These are phyloP conservation scores for Prionailurus bengalensis DNA, from an alignment of 2,113 vertebrate species.

Conservation along the genomic window DNA sequence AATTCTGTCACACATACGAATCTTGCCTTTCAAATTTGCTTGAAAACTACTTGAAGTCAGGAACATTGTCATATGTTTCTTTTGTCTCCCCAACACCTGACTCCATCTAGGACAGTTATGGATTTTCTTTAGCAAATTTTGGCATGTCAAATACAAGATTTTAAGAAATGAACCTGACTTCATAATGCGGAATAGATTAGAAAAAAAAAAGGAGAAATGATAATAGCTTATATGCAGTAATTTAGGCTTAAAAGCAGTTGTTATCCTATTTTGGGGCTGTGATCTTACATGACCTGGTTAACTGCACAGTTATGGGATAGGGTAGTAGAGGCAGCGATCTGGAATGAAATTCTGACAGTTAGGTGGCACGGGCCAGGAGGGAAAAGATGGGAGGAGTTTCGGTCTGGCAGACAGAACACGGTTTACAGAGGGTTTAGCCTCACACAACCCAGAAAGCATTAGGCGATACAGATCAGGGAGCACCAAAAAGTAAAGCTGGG, in stretches of 20 bases:
- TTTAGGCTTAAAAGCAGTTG: conserved; percentile 13
- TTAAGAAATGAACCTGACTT: conserved; percentile 65
- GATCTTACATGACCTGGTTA: neutral
- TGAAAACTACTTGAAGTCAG: conserved; percentile 27
- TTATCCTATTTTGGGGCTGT: neutral
- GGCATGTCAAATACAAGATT: conserved; percentile 49
- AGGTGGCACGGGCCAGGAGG: neutral
- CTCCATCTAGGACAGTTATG: conserved; percentile 51
- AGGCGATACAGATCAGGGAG: neutral
- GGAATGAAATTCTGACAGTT: neutral
- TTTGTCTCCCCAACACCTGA: conserved; percentile 52
- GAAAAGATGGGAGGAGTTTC: neutral
- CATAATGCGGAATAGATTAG: neutral
- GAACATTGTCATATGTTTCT: neutral
- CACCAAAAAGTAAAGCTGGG: neutral
- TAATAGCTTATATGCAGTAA: neutral
- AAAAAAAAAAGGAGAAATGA: neutral
- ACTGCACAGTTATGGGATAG: neutral
- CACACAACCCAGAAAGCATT: neutral
- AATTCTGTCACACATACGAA: neutral
- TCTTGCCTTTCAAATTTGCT: conserved; percentile 38
- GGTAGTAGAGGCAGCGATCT: neutral
- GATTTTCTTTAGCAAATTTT: conserved; percentile 61
- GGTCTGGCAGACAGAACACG: neutral
- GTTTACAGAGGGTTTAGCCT: neutral